phyloP scores from a whole-genome alignment of 2,797 vertebrate genomes.

The Apogon hyalosoma region DNA sequence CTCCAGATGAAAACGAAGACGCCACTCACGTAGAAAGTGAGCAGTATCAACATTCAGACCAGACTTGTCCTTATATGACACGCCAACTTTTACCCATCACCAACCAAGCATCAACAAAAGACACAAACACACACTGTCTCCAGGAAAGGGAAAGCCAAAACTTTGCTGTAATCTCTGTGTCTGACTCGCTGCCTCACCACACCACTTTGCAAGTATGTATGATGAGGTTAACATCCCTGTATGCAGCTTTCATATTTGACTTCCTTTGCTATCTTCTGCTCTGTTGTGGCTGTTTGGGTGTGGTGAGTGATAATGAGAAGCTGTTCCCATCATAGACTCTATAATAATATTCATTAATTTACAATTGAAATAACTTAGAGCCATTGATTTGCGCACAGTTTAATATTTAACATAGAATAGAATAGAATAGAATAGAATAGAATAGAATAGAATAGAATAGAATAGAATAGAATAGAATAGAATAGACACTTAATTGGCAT shows the following conservation, averaged over 20 bases:
- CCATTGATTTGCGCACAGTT: not conserved
- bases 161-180: conserved; percentile 64
- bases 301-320: conserved; percentile 33
- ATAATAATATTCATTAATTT: conserved; percentile 4
- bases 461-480: too few relatives aligned
- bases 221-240: conserved; percentile 45
- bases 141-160: conserved; percentile 21
- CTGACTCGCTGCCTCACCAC: conserved; percentile 45
- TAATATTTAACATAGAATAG: not conserved
- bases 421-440: too few relatives aligned
- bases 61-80: conserved; percentile 54
- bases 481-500: too few relatives aligned
- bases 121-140: not conserved
- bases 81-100: conserved; percentile 18
- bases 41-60: conserved; percentile 8
- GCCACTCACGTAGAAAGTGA: not conserved
- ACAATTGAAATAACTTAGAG: not conserved
- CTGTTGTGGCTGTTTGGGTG: conserved; percentile 24
- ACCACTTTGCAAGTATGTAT: not conserved
- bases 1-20: not conserved
- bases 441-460: too few relatives aligned
- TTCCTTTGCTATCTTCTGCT: conserved; percentile 41
- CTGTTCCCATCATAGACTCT: not conserved
- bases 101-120: conserved; percentile 35
- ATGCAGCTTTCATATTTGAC: not conserved